Evolutionary conservation across 92 coral and sea anemone genomes (phyloP), one percentile per base, ranked within the genome.

Genomic region (Diadumene lineata): DNA sequence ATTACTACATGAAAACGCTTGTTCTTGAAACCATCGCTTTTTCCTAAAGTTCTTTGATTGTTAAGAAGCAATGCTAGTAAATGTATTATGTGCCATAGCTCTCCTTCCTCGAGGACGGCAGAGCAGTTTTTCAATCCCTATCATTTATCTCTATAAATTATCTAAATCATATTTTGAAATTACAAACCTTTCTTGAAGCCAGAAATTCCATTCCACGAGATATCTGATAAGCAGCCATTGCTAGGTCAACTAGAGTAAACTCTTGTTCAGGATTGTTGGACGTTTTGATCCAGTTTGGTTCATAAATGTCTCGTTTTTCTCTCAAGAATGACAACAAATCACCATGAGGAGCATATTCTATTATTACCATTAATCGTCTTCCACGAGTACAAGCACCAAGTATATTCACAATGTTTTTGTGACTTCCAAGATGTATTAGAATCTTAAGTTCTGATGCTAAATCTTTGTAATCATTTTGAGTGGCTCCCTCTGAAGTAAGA

Each of bases 401-500:
- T 29, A 89, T 66, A 68, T 89, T 89, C 26, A 89, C 82, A 50
- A 89, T 89, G 75, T 89, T 89, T 67, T 83, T 86, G 46, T 89
- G 94, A 51, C 85, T 85, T 56, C 90, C 94, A 75, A 85, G 79
- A 34, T 89, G 94, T 53, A 89, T 89, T 72, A 89, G 88, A 48
- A 89, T 66, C 83, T 89, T 89, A 24, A 89, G 70, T 81, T 89
- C 94, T 21, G 94, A 84, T 31, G 90, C 94, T 74, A 89, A 79
- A 62, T 89, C 94, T 64, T 87, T 84, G 78, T 85, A 85, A 53
- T 89, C 94, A 34, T 68, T 86, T 62, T 86, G 88, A n/a, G 70
- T 87, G 34, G 94, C 90, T 57, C 80, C 78, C 77, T 71, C 94
- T 89, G 74, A 4, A 6, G 13, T 38, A 6, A 38, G 13, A 38